Evolutionary conservation across 2,113 vertebrate species (phyloP), one percentile per base, ranked within the genome.

Genomic region (Thamnophis sirtalis): DNA sequence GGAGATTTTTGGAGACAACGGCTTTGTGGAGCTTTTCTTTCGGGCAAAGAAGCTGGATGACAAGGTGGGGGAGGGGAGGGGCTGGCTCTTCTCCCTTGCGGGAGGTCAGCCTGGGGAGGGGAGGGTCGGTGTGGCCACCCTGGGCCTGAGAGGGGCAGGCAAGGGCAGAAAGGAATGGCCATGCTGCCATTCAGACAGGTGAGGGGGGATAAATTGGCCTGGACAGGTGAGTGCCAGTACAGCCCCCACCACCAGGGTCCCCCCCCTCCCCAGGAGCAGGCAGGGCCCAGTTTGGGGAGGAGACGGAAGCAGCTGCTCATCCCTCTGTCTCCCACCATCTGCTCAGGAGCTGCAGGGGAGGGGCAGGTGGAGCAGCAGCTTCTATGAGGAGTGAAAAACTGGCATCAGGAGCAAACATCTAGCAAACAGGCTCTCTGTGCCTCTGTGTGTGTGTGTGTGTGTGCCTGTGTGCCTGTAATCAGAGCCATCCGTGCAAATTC

Each of bases 1-100:
- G 95, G 99, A 99, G 97, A 99, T 99, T 94, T 99, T 98, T 0
- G 98, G 98, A 73, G 99, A 99, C 97, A 99, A 98, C 0, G 98
- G 99, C 93, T 99, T 99, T 1, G 98, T 99, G 93, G 98, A 99
- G 91, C 98, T 99, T 0, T 97, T 97, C 86, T 99, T 99, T 97
- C 98, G 98, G 1, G 99, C 98, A 95, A 98, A 98, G 96, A 99
- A 99, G 94, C 96, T 99, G 91, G 99, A 99, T 0, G 98, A 99
- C 97, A 99, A 99, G 98, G 99, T 99, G 26, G 55, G 3, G 21
- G 4, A 10, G 19, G 21, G n/a, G 21, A 13, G 0, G 26, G 49
- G 50, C 49, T n/a, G 15, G 68, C 4, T 73, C 68, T 73, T 38
- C n/a, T 73, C 11, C 63, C 38, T 19, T 38, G n/a, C n/a, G 68